Evolutionary conservation across 2,113 vertebrate genomes (phyloP), one percentile per base, ranked within the genome.

Genomic region (Limanda limanda): DNA sequence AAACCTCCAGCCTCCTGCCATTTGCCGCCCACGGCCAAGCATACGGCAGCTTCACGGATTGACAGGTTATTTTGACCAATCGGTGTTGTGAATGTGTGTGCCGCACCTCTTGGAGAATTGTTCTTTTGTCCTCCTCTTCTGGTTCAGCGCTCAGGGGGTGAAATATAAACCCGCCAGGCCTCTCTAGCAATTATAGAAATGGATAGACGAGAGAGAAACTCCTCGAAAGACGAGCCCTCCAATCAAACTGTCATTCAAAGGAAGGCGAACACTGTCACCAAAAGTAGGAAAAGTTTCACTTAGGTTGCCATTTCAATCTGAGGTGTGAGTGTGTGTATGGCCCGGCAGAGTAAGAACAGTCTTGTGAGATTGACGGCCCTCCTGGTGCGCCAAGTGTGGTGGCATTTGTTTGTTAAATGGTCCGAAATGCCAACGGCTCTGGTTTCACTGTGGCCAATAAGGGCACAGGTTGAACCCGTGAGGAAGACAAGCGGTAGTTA

Each of bases 191-290:
- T 89, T 86, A 83, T 55, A 70, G 78, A 71, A 83, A 85, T 48
- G 27, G 75, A 86, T 78, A 86, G 86, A 88, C 18, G 57, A 71
- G 75, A 63, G 84, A 88, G 84, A 85, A 87, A 89, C 91, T 93
- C 91, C 93, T 95, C 94, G 90, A 86, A 91, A 87, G 82, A 74
- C 65, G 68, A 96, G 87, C 90, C 86, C 85, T 80, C 80, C 80
- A 90, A 92, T 93, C 89, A 90, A 91, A 94, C 90, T 90, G 92
- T 95, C 91, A 93, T 81, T 88, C 85, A 68, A 52, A 27, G 86
- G 79, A 88, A 84, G 8, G 68, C 35, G 89, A 92, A 67, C 84
- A 79, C 67, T 82, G 90, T 85, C 72, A 68, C 86, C 76, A 82
- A 80, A 76, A 86, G 89, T 75, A 23, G 65, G 88, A 94, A 93